Percentiles rank a stretch among this genome's conserved stretches.
These are phyloP conservation scores for Plectrocnemia conspersa DNA, from an alignment of 1,140 invertebrate genomes.

Conservation along the genomic window DNA sequence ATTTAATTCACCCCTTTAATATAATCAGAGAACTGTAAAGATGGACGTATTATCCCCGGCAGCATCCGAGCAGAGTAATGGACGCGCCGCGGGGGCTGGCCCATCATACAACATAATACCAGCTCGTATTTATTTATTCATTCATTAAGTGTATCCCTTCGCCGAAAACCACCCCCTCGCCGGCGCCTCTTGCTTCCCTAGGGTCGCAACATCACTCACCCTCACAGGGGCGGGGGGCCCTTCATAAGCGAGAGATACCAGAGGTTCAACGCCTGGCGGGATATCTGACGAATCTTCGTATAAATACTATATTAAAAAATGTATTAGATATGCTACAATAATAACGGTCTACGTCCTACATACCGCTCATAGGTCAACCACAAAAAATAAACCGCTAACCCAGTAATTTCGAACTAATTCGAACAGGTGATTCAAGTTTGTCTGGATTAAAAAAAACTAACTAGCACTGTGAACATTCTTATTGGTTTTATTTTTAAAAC, in stretches of 20 bases:
- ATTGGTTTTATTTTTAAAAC: too few relatives aligned
- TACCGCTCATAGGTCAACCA: too few relatives aligned
- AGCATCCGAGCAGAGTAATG: constrained; percentile 12
- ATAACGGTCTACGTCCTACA: too few relatives aligned
- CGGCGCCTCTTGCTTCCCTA: constrained; percentile 12
- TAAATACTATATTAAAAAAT: too few relatives aligned
- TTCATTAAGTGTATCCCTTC: constrained; percentile 36
- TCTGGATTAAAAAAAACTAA: too few relatives aligned
- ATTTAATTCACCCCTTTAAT: constrained; percentile 29
- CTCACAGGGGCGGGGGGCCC: background rate
- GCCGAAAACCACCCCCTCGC: constrained; percentile 18
- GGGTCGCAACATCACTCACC: constrained; percentile 20
- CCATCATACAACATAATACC: constrained; percentile 31
- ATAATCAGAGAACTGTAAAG: constrained; percentile 28
- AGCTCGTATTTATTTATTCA: constrained; percentile 36
- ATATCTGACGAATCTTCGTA: background rate
- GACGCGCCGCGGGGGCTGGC: constrained; percentile 21
- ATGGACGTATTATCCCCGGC: constrained; percentile 21
- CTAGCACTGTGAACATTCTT: too few relatives aligned
- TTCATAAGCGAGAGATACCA: background rate
- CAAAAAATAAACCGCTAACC: too few relatives aligned
- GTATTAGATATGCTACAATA: too few relatives aligned
- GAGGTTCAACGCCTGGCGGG: background rate
- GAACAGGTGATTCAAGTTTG: too few relatives aligned
- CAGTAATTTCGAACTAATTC: too few relatives aligned